Evolutionary conservation across 2,113 vertebrate genomes (phyloP).

Genomic region (Hymenochirus boettgeri): DNA sequence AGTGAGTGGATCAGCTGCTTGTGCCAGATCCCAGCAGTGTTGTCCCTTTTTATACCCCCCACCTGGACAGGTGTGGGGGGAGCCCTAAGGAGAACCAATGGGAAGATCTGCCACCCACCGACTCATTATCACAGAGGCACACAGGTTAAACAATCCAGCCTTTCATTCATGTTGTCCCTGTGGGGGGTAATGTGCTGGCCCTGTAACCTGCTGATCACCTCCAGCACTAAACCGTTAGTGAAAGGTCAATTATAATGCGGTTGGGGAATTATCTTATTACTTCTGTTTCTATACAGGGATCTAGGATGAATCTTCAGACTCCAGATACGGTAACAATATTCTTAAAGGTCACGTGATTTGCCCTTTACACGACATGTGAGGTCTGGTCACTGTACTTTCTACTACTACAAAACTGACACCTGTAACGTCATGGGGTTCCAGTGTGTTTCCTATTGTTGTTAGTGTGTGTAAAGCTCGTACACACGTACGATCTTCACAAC

Average conservation of each 20-base stretch:
- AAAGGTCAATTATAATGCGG: background rate
- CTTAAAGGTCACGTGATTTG: too few relatives aligned
- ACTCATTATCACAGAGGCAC: slow-evolving; percentile 18
- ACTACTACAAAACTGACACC: too few relatives aligned
- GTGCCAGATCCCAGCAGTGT: background rate
- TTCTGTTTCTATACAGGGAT: too few relatives aligned
- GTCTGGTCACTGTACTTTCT: too few relatives aligned
- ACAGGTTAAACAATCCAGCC: slow-evolving; percentile 15
- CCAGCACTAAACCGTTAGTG: background rate
- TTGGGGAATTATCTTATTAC: too few relatives aligned
- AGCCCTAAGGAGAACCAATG: background rate
- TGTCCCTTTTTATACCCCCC: slow-evolving; percentile 45
- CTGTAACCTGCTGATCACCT: background rate
- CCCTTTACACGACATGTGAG: too few relatives aligned
- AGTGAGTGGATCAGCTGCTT: slow-evolving; percentile 24
- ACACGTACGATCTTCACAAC: too few relatives aligned
- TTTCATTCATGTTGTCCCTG: slow-evolving; percentile 26
- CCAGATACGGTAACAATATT: too few relatives aligned
- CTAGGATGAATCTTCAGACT: too few relatives aligned
- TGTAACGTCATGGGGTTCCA: too few relatives aligned
- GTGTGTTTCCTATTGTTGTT: too few relatives aligned
- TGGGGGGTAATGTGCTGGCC: background rate
- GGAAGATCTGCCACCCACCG: slow-evolving; percentile 9
- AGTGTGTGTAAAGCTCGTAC: too few relatives aligned
- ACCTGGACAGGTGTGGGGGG: slow-evolving; percentile 15